Conservation (phyloP, 2,797 vertebrate species). For the Florisuga fusca region DNA sequence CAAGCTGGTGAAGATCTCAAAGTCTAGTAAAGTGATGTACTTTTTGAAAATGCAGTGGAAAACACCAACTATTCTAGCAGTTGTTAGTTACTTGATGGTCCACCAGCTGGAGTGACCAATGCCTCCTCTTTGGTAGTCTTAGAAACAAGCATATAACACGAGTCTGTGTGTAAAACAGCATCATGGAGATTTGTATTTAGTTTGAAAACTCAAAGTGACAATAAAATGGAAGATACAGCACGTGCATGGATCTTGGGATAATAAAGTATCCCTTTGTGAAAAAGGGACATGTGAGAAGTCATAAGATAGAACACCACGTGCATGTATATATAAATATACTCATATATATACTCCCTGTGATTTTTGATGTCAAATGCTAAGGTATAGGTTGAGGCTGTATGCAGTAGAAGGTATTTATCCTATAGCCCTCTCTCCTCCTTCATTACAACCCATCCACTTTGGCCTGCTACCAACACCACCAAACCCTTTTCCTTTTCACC, state of each 20-base stretch:
- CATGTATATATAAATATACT: rapidly evolving
- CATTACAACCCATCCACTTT: neutral
- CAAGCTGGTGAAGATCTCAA: slow-evolving; percentile 3
- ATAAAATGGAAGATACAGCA: neutral
- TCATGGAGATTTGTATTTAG: neutral
- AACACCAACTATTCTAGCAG: neutral
- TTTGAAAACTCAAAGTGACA: neutral
- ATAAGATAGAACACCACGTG: neutral
- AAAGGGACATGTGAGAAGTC: neutral
- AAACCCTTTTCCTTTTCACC: neutral
- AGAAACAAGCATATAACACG: neutral
- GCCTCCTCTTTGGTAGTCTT: neutral
- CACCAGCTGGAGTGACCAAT: neutral
- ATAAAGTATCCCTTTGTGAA: neutral
- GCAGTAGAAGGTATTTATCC: neutral
- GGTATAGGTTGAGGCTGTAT: neutral
- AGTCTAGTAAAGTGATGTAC: neutral
- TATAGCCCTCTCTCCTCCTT: neutral
- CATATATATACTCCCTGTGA: neutral
- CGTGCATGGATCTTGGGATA: neutral
- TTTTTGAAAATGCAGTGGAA: neutral
- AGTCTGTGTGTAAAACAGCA: neutral
- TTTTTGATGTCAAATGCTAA: neutral
- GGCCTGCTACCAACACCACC: neutral
- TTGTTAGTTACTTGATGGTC: neutral